Conservation (phyloP, 1,140 invertebrate genomes). For the Hypothenemus hampei region DNA sequence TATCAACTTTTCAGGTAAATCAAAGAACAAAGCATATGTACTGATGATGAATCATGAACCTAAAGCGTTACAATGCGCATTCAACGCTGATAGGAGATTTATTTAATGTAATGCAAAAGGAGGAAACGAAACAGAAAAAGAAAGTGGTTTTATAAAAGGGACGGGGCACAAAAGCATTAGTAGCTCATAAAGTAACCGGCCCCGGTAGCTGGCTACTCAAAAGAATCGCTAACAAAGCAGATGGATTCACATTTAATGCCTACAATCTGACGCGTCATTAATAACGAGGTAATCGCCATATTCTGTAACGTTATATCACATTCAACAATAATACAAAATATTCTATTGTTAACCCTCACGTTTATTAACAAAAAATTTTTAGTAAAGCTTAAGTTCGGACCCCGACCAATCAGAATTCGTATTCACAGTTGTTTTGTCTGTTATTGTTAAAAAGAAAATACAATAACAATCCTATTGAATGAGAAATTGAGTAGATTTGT, state of each 20-base stretch:
- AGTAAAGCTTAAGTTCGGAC: too few species aligned
- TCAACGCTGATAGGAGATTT: constrained; percentile 35
- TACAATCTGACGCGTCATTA: constrained; percentile 38
- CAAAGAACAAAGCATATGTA: too few species aligned
- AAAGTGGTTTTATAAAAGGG: constrained; percentile 36
- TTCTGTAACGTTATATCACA: constrained; percentile 30
- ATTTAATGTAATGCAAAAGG: constrained; percentile 25
- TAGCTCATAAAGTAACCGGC: constrained; percentile 34
- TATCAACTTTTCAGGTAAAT: too few species aligned
- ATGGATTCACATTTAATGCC: constrained; percentile 40
- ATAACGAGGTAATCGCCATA: constrained; percentile 38
- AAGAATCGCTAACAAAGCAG: constrained; percentile 39
- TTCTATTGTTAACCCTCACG: constrained; percentile 22
- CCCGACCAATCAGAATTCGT: too few species aligned
- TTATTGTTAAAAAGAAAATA: too few species aligned
- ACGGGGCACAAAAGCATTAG: constrained; percentile 36
- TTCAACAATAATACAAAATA: constrained; percentile 28
- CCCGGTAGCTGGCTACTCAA: constrained; percentile 34
- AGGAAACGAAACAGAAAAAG: constrained; percentile 35
- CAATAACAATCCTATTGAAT: too few species aligned
- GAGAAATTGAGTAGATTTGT: too few species aligned
- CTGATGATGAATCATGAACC: constrained; percentile 9
- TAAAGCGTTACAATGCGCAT: constrained; percentile 32
- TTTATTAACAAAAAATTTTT: constrained; percentile 21
- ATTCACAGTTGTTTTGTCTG: too few species aligned